These are phyloP conservation scores for Drosophila neotestacea DNA, from an alignment of 2,888 invertebrate species.

Conservation along the genomic window DNA sequence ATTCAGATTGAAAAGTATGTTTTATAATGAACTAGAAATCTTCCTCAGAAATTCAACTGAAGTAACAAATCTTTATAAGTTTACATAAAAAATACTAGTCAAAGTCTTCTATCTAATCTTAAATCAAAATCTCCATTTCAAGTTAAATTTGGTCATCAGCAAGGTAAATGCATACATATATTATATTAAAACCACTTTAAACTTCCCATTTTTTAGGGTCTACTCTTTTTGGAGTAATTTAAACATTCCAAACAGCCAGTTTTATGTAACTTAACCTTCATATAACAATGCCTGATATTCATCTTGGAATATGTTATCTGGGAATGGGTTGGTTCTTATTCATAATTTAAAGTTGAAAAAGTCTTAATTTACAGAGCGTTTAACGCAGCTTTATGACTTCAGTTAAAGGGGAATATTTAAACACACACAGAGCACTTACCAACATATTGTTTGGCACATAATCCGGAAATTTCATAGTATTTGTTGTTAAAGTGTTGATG, in stretches of 20 bases:
- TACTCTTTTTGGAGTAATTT: conserved; percentile 30
- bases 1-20: too few relatives aligned
- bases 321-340: conserved; percentile 21
- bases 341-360: conserved; percentile 53
- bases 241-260: conserved; percentile 17
- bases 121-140: conserved; percentile 18
- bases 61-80: neutral
- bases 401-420: conserved; percentile 51
- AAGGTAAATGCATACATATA: conserved; percentile 26
- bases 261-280: conserved; percentile 53
- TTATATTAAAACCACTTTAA: conserved; percentile 26
- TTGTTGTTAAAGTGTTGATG: conserved; percentile 24
- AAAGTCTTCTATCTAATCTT: conserved; percentile 12
- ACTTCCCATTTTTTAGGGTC: conserved; percentile 30
- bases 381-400: conserved; percentile 45
- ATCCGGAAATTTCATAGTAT: conserved; percentile 83
- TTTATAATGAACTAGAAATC: neutral
- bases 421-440: conserved; percentile 66
- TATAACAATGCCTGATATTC: conserved; percentile 17
- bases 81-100: neutral
- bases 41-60: neutral
- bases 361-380: conserved; percentile 62
- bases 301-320: conserved; percentile 30
- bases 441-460: conserved; percentile 84
- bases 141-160: conserved; percentile 12